Evolutionary conservation across 2,797 vertebrate species (phyloP).

Genomic region (Dryobates pubescens): DNA sequence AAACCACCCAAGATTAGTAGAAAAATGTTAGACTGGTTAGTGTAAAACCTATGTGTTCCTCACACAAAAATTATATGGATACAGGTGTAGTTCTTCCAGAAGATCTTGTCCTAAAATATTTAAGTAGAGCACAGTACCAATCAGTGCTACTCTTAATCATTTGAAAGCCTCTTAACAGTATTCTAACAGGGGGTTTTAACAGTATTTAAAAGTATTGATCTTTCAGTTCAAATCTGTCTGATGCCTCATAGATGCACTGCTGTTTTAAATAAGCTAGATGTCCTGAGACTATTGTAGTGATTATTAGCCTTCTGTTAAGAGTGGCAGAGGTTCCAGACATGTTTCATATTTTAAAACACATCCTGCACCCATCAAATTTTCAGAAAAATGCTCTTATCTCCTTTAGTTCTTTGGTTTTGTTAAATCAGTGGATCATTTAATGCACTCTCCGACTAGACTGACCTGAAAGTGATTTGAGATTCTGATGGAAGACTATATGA

Average conservation of each 20-base stretch:
- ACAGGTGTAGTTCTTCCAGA: not conserved
- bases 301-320: not conserved
- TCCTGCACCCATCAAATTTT: not conserved
- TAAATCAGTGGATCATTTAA: not conserved
- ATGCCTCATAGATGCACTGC: not conserved
- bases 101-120: not conserved
- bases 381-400: not conserved
- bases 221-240: not conserved
- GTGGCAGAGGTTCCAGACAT: not conserved
- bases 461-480: not conserved
- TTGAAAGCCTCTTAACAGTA: not conserved
- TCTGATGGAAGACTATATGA: not conserved
- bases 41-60: not conserved
- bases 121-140: not conserved
- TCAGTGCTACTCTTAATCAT: not conserved
- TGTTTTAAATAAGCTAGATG: not conserved
- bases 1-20: not conserved
- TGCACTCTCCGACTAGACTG: not conserved
- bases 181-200: not conserved
- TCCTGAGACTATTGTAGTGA: not conserved
- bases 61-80: not conserved
- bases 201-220: not conserved
- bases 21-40: not conserved
- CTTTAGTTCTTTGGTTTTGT: not conserved
- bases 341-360: not conserved